Evolutionary conservation across 2,888 invertebrate species (phyloP), one percentile per base, ranked within the genome.

Genomic region (Rutpela maculata): DNA sequence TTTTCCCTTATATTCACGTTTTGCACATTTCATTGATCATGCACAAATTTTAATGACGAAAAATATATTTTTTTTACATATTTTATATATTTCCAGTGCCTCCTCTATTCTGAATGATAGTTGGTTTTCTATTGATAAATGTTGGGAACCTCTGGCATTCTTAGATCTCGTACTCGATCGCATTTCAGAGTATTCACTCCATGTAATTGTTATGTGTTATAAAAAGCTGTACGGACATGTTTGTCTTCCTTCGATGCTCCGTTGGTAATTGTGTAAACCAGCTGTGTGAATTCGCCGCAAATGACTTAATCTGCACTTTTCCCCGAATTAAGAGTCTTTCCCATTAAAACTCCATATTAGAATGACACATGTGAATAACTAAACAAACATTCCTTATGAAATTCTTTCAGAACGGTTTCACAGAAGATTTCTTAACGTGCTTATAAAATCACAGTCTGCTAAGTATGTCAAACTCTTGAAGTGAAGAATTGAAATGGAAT

Each of bases 261-360:
- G 83, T 82, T 80, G 81, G 85, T 86, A 85, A 86, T 86, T 86
- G 86, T 85, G 85, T 83, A 85, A 86, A 85, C 84, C 84, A 85
- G 85, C 85, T 85, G 83, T 76, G 86, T 81, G 86, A 86, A 86
- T 87, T 85, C 83, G 79, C 85, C 82, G 84, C 84, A 86, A 87
- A 87, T 86, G 86, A 85, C 87, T 87, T 87, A 87, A 87, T 87
- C 85, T 84, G 82, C 83, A 84, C 82, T 82, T 86, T 87, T 86
- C 85, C 84, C 81, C 83, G 86, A 86, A 86, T 79, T 78, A 68
- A 79, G 78, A 75, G 76, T 78, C 76, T 81, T 78, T 79, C 80
- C 78, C 69, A 75, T 78, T 74, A 43, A 56, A 65, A 66, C 22
- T 63, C 78, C 76, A 69, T 70, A 78, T 76, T 74, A 76, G 76